phyloP scores from a whole-genome alignment of 2,888 invertebrate species.

The Cryptocheilus praepositus region DNA sequence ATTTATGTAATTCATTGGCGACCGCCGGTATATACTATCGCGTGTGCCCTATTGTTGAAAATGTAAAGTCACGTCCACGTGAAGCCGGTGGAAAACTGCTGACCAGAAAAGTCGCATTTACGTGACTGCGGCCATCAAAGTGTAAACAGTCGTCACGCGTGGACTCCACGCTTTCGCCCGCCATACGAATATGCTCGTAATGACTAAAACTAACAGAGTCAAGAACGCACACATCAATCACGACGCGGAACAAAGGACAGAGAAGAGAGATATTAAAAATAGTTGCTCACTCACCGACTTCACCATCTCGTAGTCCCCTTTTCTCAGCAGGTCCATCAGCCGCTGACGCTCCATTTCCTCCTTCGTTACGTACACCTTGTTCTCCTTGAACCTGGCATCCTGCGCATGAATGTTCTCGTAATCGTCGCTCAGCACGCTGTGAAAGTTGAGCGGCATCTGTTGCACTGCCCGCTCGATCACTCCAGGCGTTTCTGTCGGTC shows the following conservation, averaged over 20 bases:
- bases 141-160: no score
- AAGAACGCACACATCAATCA: no score
- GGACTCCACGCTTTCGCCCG: no score
- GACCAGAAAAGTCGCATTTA: no score
- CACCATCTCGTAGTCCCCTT: conserved; percentile 60
- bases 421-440: conserved; percentile 64
- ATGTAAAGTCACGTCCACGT: no score
- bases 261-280: not conserved
- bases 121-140: no score
- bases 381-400: conserved; percentile 46
- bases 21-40: no score
- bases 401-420: conserved; percentile 55
- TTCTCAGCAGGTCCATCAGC: conserved; percentile 63
- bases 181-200: no score
- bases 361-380: conserved; percentile 63
- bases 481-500: not conserved
- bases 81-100: no score
- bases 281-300: conserved; percentile 61
- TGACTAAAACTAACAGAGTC: no score
- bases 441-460: conserved; percentile 57
- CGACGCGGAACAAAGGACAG: not conserved
- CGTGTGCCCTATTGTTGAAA: no score
- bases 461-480: conserved; percentile 18
- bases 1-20: no score
- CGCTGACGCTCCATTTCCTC: conserved; percentile 65